Evolutionary conservation across 2,888 invertebrate species (phyloP).

Genomic region (Pegoplata infirma): DNA sequence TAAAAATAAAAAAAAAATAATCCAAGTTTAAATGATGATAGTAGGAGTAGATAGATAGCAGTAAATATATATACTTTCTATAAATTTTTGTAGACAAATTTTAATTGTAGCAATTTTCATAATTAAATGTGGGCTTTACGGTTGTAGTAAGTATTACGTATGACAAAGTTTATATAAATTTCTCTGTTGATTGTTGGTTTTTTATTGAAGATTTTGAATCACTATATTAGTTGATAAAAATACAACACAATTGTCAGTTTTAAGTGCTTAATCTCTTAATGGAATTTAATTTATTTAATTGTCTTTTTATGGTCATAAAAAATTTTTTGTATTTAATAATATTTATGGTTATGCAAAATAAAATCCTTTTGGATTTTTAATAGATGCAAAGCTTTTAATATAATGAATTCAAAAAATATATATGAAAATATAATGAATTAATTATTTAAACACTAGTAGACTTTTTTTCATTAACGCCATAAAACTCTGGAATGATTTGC

Average conservation of each 20-base stretch:
- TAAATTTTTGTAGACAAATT: constrained; percentile 33
- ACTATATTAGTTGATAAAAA: constrained; percentile 35
- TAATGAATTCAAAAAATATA: no score
- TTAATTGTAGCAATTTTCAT: constrained; percentile 59
- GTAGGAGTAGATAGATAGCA: neutral
- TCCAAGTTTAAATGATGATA: neutral
- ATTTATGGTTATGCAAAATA: neutral
- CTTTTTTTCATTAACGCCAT: no score
- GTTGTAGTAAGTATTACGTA: neutral
- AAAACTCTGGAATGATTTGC: no score
- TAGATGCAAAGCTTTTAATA: neutral
- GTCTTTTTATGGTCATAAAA: constrained; percentile 21
- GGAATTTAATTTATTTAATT: constrained; percentile 60
- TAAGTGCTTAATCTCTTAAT: constrained; percentile 56
- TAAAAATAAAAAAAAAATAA: neutral
- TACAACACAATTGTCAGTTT: constrained; percentile 1
- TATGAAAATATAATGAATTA: no score
- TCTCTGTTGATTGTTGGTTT: neutral
- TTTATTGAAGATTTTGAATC: constrained; percentile 38
- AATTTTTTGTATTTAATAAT: neutral
- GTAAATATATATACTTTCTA: neutral
- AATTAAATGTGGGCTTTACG: constrained; percentile 50
- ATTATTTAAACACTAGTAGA: no score
- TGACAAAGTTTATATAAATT: neutral
- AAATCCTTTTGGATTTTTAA: neutral